Evolutionary conservation across 2,888 invertebrate genomes (phyloP).

Genomic region (Venusia cambrica): DNA sequence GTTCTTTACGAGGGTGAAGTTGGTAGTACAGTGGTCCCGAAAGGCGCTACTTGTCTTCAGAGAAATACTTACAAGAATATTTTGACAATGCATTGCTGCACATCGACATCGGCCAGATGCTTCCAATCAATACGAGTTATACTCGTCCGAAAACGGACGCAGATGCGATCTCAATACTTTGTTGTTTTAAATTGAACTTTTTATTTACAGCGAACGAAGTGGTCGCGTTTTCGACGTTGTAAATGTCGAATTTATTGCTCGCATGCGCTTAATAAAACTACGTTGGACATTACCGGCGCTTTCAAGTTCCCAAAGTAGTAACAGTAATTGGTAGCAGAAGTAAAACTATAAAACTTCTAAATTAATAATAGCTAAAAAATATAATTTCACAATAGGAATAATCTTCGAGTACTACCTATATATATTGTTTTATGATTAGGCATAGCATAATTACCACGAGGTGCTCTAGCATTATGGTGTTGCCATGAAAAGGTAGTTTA

Average conservation of each 20-base stretch:
- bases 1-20: constrained; percentile 41
- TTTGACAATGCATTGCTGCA: constrained; percentile 37
- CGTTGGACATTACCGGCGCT: constrained; percentile 42
- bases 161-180: constrained; percentile 61
- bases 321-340: constrained; percentile 11
- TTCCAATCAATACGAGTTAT: constrained; percentile 50
- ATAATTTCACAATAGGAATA: too few species aligned
- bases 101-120: constrained; percentile 49
- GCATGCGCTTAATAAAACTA: constrained; percentile 61
- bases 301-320: constrained; percentile 33
- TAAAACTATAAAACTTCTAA: too few species aligned
- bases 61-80: constrained; percentile 39
- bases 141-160: constrained; percentile 50
- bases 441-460: too few species aligned
- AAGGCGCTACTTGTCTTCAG: constrained; percentile 36
- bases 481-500: too few species aligned
- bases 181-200: constrained; percentile 63
- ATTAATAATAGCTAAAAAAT: not conserved
- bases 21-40: constrained; percentile 36
- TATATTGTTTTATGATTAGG: too few species aligned
- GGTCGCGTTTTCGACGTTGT: constrained; percentile 57
- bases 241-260: constrained; percentile 64
- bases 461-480: too few species aligned
- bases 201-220: constrained; percentile 64
- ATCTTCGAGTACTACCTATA: too few species aligned